Conservation (phyloP, 2,797 vertebrate genomes). For the Semotilus atromaculatus region DNA sequence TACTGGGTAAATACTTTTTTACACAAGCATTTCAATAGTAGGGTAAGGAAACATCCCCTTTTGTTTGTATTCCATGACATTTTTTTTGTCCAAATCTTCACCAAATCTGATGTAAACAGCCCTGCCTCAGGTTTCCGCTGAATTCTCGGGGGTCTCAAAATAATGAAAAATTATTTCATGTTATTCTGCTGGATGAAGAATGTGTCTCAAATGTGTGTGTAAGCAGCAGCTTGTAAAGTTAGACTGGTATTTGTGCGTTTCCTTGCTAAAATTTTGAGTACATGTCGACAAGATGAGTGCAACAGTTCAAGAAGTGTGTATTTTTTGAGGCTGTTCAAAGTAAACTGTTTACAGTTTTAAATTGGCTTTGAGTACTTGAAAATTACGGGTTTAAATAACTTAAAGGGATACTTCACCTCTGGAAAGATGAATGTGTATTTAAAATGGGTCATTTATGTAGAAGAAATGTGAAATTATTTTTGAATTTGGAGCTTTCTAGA, state of each 20-base stretch:
- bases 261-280: neutral
- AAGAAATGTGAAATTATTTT: no score
- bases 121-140: neutral
- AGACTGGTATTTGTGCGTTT: no score
- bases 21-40: neutral
- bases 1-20: constrained; percentile 81
- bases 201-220: neutral
- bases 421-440: no score
- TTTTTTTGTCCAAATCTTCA: neutral
- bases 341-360: neutral
- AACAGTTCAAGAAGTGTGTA: neutral
- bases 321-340: neutral
- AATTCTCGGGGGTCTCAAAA: neutral
- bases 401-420: no score
- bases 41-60: neutral
- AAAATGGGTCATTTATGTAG: no score
- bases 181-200: neutral
- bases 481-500: no score
- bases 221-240: neutral
- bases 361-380: neutral
- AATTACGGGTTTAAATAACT: neutral
- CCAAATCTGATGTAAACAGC: neutral
- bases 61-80: no score
- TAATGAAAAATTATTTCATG: neutral
- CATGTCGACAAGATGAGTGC: neutral